Evolutionary conservation across 2,113 vertebrate species (phyloP), one percentile per base, ranked within the genome.

Genomic region (Neogobius melanostomus): DNA sequence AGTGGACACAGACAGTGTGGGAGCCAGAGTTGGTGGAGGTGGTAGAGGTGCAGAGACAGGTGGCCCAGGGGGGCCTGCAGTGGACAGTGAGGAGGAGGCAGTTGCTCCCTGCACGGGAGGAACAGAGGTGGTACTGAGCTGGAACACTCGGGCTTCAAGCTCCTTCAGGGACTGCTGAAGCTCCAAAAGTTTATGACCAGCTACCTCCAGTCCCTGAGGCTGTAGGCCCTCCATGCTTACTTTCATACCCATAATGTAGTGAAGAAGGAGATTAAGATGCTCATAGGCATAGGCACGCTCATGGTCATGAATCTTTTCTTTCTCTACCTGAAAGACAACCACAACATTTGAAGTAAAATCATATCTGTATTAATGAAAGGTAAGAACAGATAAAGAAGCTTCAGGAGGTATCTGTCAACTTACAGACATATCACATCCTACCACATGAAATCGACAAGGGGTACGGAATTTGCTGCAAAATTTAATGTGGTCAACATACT

Each of bases 241-340:
- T 64, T 93, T 93, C 88, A 93, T 91, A 76, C 91, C 90, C 91
- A 95, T 92, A 46, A 92, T 93, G 89, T 91, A 93, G 77, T 93
- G 92, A 87, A 96, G 93, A 16, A 98, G 77, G 91, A 97, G 86
- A 68, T 93, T 94, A 72, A 98, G 93, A 87, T 98, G 96, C 59
- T 97, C 96, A 0, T 87, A 91, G 54, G 96, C 85, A 14, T 74
- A 90, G 64, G 89, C 89, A 0, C 87, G 93, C 85, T 98, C 96
- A 0, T 98, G 96, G 15, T 96, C 95, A 8, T 83, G 87, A 48
- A 92, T 93, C 71, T 91, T 93, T 77, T 95, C 96, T 2, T 93
- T 92, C 74, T 96, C 95, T 79, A 96, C 94, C 96, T 98, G 36
- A 28, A 43, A 49, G 10, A 28, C 10, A 11, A 56, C 17, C 21